Percentiles rank a stretch among this genome's conserved stretches.
Conservation (phyloP, 2,888 invertebrate species). For the Fissipunctia ypsillon region DNA sequence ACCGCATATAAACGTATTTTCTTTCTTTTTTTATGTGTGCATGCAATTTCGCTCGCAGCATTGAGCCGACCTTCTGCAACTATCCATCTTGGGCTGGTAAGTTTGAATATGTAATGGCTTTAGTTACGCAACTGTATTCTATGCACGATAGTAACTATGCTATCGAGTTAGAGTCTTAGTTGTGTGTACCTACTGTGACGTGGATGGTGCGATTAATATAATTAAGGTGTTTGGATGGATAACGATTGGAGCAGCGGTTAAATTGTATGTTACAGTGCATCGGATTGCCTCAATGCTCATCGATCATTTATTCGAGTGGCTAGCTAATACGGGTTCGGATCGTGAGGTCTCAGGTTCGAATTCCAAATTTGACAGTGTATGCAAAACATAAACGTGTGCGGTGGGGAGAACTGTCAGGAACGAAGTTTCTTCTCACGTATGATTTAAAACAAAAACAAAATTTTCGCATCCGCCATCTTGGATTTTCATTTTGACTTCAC, state of each 20-base stretch:
- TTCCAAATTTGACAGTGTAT: no score
- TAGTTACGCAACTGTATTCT: conserved; percentile 35
- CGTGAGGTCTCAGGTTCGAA: neutral
- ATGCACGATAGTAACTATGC: conserved; percentile 23
- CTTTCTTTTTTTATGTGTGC: no score
- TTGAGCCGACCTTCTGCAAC: neutral
- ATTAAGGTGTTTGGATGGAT: neutral
- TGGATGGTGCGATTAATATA: conserved; percentile 5
- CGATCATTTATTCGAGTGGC: no score
- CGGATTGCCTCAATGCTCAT: rapidly evolving
- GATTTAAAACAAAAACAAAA: no score
- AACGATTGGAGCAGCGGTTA: no score
- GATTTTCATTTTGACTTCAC: no score
- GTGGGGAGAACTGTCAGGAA: no score
- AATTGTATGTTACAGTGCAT: neutral
- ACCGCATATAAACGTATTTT: no score
- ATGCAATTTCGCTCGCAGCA: neutral
- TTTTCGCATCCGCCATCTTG: no score
- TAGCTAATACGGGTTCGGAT: neutral
- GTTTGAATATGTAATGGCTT: conserved; percentile 26
- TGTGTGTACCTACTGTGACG: conserved; percentile 10
- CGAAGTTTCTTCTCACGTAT: no score
- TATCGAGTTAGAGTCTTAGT: conserved; percentile 40
- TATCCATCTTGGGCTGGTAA: neutral
- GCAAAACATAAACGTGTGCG: no score